Conservation (phyloP, 2,888 invertebrate species). For the Metopia argyrocephala region DNA sequence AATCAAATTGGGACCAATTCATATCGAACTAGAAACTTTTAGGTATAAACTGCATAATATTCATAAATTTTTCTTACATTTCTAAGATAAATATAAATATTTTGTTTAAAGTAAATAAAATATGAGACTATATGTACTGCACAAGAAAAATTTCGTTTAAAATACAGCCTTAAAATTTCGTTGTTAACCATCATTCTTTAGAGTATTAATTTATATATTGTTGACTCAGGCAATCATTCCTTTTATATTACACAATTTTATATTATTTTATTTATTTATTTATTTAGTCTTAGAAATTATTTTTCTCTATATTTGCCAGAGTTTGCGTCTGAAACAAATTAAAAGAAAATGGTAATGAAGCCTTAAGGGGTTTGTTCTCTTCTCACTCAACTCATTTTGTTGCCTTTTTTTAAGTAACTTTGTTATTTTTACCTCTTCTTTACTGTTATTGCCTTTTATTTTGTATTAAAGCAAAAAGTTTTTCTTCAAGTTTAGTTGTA, state of each 20-base stretch:
- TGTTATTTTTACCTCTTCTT: slow-evolving; percentile 9
- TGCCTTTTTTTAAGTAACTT: neutral
- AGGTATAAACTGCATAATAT: no score
- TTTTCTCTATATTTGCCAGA: neutral
- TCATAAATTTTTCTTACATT: no score
- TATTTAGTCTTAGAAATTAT: neutral
- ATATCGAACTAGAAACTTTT: no score
- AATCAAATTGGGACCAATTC: no score
- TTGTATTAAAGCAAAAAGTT: neutral
- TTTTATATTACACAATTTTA: neutral
- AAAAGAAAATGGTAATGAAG: slow-evolving; percentile 57
- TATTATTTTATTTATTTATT: neutral
- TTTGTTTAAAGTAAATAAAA: no score
- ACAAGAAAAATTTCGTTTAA: no score
- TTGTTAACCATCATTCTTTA: no score
- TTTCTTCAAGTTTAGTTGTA: neutral
- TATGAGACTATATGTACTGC: no score
- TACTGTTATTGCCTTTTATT: neutral
- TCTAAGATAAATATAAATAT: no score
- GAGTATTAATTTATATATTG: neutral
- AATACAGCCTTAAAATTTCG: no score
- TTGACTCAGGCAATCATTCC: neutral
- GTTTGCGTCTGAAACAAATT: slow-evolving; percentile 48
- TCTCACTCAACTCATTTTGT: slow-evolving; percentile 9
- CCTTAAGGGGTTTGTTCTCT: slow-evolving; percentile 27